phyloP scores from a whole-genome alignment of 2,797 vertebrate species.

The Pseudochromis fuscus region DNA sequence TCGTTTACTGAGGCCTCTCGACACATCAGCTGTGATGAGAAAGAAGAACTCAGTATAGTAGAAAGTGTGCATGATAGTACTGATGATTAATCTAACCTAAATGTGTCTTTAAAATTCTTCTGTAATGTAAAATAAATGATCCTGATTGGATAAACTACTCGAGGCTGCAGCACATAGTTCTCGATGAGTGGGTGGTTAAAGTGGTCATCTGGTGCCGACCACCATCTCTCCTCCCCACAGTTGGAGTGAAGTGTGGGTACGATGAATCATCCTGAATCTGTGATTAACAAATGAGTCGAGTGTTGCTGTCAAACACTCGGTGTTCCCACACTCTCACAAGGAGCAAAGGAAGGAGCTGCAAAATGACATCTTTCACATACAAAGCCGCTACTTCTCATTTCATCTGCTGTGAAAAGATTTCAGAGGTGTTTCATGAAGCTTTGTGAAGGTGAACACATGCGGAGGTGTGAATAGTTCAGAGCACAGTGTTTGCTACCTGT shows the following conservation, averaged over 20 bases:
- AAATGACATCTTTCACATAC: slow-evolving; percentile 15
- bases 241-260: slow-evolving; percentile 58
- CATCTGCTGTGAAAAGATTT: neutral
- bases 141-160: neutral
- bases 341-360: slow-evolving; percentile 20
- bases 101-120: no score
- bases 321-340: slow-evolving; percentile 54
- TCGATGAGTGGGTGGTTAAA: slow-evolving; percentile 55
- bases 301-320: slow-evolving; percentile 59
- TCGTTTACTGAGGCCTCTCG: slow-evolving; percentile 9
- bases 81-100: no score
- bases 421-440: neutral
- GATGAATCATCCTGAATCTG: slow-evolving; percentile 73
- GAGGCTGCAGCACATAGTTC: slow-evolving; percentile 15
- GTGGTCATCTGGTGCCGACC: slow-evolving; percentile 54
- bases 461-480: slow-evolving; percentile 42
- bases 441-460: slow-evolving; percentile 24
- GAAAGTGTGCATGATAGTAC: no score
- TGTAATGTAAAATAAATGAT: neutral
- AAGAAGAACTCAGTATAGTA: no score
- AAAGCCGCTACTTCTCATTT: neutral
- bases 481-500: slow-evolving; percentile 25
- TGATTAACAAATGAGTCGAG: slow-evolving; percentile 61
- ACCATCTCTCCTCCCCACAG: slow-evolving; percentile 48
- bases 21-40: neutral